Evolutionary conservation across 2,113 vertebrate genomes (phyloP), one percentile per base, ranked within the genome.

Genomic region (Chamaetylas fuelleborni): DNA sequence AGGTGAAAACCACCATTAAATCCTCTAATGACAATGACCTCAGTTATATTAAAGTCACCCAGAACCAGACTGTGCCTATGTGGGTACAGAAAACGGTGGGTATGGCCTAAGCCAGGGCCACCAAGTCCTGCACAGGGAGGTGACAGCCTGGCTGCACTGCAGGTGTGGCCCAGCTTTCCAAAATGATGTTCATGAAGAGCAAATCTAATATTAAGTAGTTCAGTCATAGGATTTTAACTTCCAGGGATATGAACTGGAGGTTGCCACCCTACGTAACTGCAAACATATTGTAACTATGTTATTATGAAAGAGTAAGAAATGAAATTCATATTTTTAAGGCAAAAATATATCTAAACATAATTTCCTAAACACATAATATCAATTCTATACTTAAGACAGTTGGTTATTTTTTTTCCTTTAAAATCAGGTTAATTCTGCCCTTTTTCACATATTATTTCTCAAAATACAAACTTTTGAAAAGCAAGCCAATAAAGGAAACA

Each of bases 131-230:
- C 14, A 23, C 12, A 11, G 54, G 8, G 29, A 65, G 31, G 25
- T 4, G 23, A 51, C 58, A 72, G 50, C 42, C 50, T 45, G 45
- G 28, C 6, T 40, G 12, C 64, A 23, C 3, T 66, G 36, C 23
- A 20, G 11, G 11, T 40, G 25, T 1, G 34, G 34, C 16, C 58
- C 12, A 45, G 6, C 11, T 28, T 72, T 85, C 61, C 53, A 54
- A 42, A 73, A 31, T 2, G 0, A 23, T 23, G 14, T 3, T 17
- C 15, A 2, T 7, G 18, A 80, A n/a, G 7, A 54, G 6, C 14
- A 56, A 51, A 72, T 11, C 26, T 6, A 29, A 47, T 15, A 50
- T 18, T 11, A 62, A 81, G 6, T 45, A 57, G 60, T 19, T 53
- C 12, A 28, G 12, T 20, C 14, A 15, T 0, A 38, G 42, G 29